Evolutionary conservation across 2,888 invertebrate genomes (phyloP).

Genomic region (Pheosia tremula): DNA sequence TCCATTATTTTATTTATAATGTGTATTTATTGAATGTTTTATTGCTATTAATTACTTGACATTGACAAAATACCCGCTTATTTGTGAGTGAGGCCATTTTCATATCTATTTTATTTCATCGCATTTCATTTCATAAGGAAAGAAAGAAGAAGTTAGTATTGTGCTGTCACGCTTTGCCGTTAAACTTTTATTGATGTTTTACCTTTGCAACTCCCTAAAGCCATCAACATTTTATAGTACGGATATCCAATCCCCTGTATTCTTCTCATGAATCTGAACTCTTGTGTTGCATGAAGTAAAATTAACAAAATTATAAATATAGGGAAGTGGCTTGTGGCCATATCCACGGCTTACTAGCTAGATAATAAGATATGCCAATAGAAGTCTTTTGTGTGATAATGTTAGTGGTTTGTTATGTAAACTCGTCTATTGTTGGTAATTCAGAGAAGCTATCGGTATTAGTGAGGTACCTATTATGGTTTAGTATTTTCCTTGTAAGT

Average conservation of each 20-base stretch:
- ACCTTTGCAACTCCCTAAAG: conserved; percentile 67
- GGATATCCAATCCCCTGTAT: conserved; percentile 57
- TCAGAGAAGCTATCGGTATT: not conserved
- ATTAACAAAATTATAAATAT: conserved; percentile 12
- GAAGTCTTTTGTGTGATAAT: not conserved
- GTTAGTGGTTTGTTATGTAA: conserved; percentile 23
- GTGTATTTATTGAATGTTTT: too few species aligned
- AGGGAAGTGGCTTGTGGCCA: not conserved
- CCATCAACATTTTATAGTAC: conserved; percentile 64
- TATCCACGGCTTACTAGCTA: not conserved
- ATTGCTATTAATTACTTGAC: too few species aligned
- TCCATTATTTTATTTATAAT: too few species aligned
- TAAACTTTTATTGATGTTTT: conserved; percentile 9
- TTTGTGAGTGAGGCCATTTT: too few species aligned
- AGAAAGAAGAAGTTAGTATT: too few species aligned
- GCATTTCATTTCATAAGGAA: too few species aligned
- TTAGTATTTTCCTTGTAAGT: not conserved
- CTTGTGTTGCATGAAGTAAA: conserved; percentile 12
- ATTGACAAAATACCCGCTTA: too few species aligned
- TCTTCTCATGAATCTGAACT: conserved; percentile 41
- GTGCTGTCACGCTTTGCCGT: too few species aligned
- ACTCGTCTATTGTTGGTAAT: conserved; percentile 9
- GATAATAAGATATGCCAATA: not conserved
- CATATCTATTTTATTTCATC: too few species aligned
- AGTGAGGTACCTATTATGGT: not conserved